Evolutionary conservation across 2,113 vertebrate genomes (phyloP).

Genomic region (Harpagus bidentatus): DNA sequence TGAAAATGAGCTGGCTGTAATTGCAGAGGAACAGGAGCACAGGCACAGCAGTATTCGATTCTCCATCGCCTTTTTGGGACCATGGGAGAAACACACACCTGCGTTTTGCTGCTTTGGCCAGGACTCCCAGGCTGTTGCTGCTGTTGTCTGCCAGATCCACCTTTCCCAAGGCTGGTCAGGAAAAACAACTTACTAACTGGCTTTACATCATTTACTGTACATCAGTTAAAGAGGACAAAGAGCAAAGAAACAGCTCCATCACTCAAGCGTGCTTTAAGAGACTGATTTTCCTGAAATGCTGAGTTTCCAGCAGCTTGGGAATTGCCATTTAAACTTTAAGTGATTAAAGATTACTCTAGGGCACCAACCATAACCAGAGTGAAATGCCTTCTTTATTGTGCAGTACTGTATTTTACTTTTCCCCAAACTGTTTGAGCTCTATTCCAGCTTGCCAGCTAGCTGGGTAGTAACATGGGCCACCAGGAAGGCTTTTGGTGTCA

Average conservation of each 20-base stretch:
- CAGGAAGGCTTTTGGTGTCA: background rate
- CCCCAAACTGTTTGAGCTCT: background rate
- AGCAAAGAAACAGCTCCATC: background rate
- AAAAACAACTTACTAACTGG: background rate
- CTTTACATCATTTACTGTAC: background rate
- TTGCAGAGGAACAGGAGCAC: background rate
- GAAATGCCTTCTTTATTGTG: background rate
- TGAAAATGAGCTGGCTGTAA: background rate
- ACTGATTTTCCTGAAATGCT: background rate
- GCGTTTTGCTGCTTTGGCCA: accelerated
- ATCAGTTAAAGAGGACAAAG: background rate
- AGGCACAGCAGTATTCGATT: accelerated
- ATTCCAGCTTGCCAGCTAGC: background rate
- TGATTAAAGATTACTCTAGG: background rate
- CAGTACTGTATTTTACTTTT: background rate
- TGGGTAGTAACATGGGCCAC: accelerated
- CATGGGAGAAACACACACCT: accelerated
- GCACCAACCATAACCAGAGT: background rate
- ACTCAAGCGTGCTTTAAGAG: background rate
- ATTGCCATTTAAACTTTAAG: background rate
- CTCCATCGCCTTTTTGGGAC: accelerated
- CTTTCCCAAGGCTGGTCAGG: background rate
- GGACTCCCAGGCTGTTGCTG: background rate
- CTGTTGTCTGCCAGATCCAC: background rate
- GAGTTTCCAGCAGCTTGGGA: background rate